phyloP scores from a whole-genome alignment of 2,888 invertebrate species.

The Calliopum simillimum region DNA sequence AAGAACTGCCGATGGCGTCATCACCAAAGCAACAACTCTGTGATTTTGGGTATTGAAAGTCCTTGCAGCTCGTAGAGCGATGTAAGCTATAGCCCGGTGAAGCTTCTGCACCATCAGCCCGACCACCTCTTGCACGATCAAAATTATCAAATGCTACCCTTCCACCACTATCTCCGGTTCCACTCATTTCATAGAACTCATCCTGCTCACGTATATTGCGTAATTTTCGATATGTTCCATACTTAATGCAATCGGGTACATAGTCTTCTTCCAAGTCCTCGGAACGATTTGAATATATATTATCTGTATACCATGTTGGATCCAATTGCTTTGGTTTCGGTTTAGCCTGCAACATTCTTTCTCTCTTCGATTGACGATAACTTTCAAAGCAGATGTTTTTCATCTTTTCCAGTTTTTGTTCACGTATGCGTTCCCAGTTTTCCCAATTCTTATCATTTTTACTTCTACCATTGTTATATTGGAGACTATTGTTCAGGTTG shows the following conservation, averaged over 20 bases:
- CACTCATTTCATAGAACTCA: slow-evolving; percentile 52
- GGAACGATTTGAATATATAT: slow-evolving; percentile 67
- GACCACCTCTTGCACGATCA: background rate
- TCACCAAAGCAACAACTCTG: slow-evolving; percentile 66
- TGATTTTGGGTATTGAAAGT: slow-evolving; percentile 66
- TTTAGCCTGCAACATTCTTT: slow-evolving; percentile 61
- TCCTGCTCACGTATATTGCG: slow-evolving; percentile 64
- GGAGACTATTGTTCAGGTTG: slow-evolving; percentile 17
- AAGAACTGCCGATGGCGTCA: slow-evolving; percentile 49
- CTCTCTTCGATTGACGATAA: slow-evolving; percentile 66
- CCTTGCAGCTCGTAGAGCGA: slow-evolving; percentile 65
- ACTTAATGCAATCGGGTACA: slow-evolving; percentile 63
- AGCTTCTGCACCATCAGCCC: slow-evolving; percentile 21
- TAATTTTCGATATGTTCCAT: slow-evolving; percentile 58
- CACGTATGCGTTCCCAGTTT: slow-evolving; percentile 67
- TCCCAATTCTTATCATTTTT: slow-evolving; percentile 67
- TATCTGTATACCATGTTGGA: slow-evolving; percentile 67
- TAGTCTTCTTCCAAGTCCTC: slow-evolving; percentile 66
- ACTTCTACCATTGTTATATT: slow-evolving; percentile 51
- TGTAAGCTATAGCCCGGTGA: slow-evolving; percentile 58
- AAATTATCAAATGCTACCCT: background rate
- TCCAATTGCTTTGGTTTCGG: slow-evolving; percentile 65
- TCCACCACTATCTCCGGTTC: slow-evolving; percentile 12
- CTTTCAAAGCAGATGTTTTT: slow-evolving; percentile 67
- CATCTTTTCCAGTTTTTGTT: slow-evolving; percentile 67